phyloP scores from a whole-genome alignment of 2,797 vertebrate genomes.

The Pipistrellus nathusii region DNA sequence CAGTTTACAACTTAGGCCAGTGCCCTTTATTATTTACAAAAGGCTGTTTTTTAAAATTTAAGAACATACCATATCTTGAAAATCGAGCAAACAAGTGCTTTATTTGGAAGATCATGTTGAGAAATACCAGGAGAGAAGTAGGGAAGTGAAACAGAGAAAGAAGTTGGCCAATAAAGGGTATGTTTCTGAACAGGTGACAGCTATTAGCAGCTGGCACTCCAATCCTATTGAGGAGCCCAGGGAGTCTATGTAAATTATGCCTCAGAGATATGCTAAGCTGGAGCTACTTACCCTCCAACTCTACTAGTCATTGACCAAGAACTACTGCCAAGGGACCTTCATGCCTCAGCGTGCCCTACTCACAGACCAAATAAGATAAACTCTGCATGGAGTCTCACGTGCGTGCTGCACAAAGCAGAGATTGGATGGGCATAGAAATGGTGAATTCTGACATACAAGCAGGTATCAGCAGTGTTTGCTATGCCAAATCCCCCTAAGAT shows the following conservation, averaged over 20 bases:
- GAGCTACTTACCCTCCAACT: background rate
- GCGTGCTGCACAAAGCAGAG: background rate
- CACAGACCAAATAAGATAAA: background rate
- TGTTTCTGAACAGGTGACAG: background rate
- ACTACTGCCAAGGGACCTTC: background rate
- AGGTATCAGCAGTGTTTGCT: background rate
- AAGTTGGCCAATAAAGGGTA: background rate
- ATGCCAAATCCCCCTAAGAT: background rate
- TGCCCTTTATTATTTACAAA: background rate
- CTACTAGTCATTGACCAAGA: background rate
- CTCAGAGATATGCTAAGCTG: background rate
- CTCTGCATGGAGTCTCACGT: too few relatives aligned
- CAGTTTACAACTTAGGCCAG: background rate
- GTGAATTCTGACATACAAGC: background rate
- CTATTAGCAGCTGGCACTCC: background rate
- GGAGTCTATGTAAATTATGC: background rate
- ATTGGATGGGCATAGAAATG: background rate
- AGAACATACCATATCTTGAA: background rate
- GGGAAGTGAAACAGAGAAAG: background rate
- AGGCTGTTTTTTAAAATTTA: background rate
- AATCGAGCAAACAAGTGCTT: background rate
- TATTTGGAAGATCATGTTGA: background rate
- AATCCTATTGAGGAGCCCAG: background rate
- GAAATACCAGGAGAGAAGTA: background rate
- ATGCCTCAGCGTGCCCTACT: background rate